phyloP scores from a whole-genome alignment of 2,888 invertebrate species.

The Temnothorax unifasciatus region DNA sequence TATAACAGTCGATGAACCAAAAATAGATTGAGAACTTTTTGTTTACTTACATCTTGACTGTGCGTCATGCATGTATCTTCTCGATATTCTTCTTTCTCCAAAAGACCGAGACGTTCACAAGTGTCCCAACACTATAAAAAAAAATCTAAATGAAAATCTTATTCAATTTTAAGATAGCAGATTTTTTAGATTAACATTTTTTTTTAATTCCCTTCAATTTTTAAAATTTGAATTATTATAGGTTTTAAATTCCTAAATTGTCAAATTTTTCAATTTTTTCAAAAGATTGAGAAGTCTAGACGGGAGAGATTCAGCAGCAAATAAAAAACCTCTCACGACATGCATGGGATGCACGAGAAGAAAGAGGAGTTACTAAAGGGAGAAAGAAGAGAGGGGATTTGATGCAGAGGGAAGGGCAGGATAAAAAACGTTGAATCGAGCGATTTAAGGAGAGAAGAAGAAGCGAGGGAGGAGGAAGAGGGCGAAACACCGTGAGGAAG shows the following conservation, averaged over 20 bases:
- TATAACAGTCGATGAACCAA: too few species aligned
- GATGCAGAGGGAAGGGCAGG: slow-evolving; percentile 74
- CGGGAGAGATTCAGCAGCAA: slow-evolving; percentile 62
- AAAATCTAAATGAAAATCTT: slow-evolving; percentile 42
- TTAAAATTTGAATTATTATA: not conserved
- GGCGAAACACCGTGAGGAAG: slow-evolving; percentile 43
- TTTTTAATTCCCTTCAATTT: not conserved
- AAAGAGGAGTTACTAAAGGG: slow-evolving; percentile 59
- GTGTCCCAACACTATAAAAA: slow-evolving; percentile 84
- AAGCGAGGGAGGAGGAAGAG: slow-evolving; percentile 59
- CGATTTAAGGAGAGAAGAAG: slow-evolving; percentile 78
- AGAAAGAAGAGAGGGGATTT: slow-evolving; percentile 67
- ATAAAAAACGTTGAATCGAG: slow-evolving; percentile 82
- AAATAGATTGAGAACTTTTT: not conserved
- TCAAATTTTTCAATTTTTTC: not conserved
- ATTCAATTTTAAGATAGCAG: not conserved
- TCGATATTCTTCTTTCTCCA: not conserved
- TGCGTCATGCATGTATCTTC: not conserved
- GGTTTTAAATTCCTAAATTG: not conserved
- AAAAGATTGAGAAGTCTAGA: slow-evolving; percentile 59
- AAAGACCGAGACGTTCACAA: slow-evolving; percentile 82
- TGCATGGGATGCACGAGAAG: slow-evolving; percentile 65
- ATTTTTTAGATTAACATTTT: not conserved
- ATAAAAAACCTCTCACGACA: slow-evolving; percentile 71
- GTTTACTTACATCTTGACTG: not conserved